Evolutionary conservation across 2,888 invertebrate genomes (phyloP).

Genomic region (Hymenopus coronatus): DNA sequence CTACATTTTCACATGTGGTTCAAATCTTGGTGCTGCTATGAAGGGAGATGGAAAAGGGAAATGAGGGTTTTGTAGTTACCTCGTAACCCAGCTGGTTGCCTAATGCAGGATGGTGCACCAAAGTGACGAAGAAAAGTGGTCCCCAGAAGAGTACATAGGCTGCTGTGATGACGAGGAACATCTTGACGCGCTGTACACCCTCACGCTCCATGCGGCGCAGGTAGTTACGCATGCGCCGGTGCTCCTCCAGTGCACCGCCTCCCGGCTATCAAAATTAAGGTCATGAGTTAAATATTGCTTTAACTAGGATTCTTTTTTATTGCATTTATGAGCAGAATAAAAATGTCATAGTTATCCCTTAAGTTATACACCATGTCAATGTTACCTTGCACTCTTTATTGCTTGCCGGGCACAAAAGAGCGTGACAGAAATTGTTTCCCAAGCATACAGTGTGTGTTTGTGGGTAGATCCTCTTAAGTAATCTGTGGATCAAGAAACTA

Average conservation of each 20-base stretch:
- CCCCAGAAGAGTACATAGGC: slow-evolving; percentile 89
- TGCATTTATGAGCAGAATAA: too few relatives aligned
- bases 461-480: too few relatives aligned
- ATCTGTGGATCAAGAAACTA: too few relatives aligned
- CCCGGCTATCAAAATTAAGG: slow-evolving; percentile 42
- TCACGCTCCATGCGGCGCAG: slow-evolving; percentile 74
- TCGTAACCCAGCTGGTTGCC: slow-evolving; percentile 73
- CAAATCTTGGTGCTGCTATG: too few relatives aligned
- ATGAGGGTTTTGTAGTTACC: slow-evolving; percentile 47
- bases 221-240: slow-evolving; percentile 72
- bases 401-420: too few relatives aligned
- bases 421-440: too few relatives aligned
- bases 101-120: slow-evolving; percentile 71
- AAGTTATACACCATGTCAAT: too few relatives aligned
- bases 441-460: too few relatives aligned
- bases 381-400: too few relatives aligned
- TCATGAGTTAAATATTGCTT: background rate
- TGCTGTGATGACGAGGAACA: slow-evolving; percentile 80
- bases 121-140: slow-evolving; percentile 81
- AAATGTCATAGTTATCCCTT: too few relatives aligned
- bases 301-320: too few relatives aligned
- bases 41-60: background rate
- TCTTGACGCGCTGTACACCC: slow-evolving; percentile 77
- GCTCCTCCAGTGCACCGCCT: slow-evolving; percentile 62
- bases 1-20: too few relatives aligned